phyloP scores from a whole-genome alignment of 1,140 invertebrate genomes.

The Acromyrmex echinatior region DNA sequence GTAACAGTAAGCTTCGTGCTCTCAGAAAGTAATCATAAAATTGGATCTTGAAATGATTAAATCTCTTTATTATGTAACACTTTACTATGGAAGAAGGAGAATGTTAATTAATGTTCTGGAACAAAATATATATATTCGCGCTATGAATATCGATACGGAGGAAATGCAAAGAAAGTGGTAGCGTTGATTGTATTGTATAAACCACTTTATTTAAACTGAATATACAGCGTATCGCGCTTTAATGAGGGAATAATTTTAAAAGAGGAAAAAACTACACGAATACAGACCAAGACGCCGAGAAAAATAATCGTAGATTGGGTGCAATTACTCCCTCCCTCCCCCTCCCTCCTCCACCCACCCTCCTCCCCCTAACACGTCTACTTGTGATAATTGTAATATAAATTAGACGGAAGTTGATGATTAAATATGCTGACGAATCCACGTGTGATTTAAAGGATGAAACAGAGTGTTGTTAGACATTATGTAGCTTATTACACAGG shows the following conservation, averaged over 20 bases:
- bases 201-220: background rate
- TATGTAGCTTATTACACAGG: background rate
- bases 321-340: background rate
- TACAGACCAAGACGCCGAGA: background rate
- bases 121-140: background rate
- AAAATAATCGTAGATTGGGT: background rate
- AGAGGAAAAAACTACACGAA: background rate
- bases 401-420: constrained; percentile 20
- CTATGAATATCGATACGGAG: background rate
- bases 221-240: background rate
- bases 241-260: background rate
- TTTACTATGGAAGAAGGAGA: background rate
- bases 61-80: constrained; percentile 39
- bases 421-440: background rate
- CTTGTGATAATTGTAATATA: background rate
- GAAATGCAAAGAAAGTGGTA: constrained; percentile 11
- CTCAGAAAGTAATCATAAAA: constrained; percentile 21
- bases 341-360: too few relatives aligned
- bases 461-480: background rate
- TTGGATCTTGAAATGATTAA: constrained; percentile 36
- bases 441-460: constrained; percentile 28
- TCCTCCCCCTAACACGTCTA: background rate
- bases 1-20: background rate
- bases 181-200: background rate
- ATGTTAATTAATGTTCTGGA: constrained; percentile 15